Base-by-base conservation (phyloP, 2,888 invertebrate species). In the Drosophila mayaguana region DNA sequence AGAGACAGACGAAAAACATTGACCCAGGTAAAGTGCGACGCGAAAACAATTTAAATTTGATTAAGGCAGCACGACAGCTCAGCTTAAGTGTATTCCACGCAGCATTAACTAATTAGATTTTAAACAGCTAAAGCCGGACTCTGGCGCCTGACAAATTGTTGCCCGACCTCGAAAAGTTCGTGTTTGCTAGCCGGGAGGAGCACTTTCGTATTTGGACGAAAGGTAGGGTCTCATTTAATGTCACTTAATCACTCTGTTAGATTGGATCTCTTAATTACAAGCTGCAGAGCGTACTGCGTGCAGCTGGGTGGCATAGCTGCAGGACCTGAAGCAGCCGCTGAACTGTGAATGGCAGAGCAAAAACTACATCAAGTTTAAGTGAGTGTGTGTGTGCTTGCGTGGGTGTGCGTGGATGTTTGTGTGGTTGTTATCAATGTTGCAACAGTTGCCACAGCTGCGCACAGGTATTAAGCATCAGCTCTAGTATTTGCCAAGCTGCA, bases 201-300 rank as follows among this genome's bases (percentile, higher is more conserved):
- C 22, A 25, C 42, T n/a, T n/a, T n/a, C n/a, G 65, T 60, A 56
- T 56, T 22, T 45, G n/a, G 12, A 18, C 45, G 45, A 61, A 68
- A 56, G 64, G 51, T 65, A 56, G 22, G 43, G 46, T 75, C 81
- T 75, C 81, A 83, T 88, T 88, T 72, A 81, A 81, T 53, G 69
- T 16, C 67, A 76, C 66, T 83, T 79, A 87, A 89, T 83, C 85
- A 76, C 68, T 60, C 63, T 67, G 18, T 70, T 56, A 63, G 60
- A 68, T 66, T 73, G 72, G 60, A 40, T 16, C 45, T 51, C 34
- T 60, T 57, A 63, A 68, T 63, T 72, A 46, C 50, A n/a, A 48
- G 46, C n/a, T 48, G 64, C 38, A 22, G 42, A 7, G 50, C 18
- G 36, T 9, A 34, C 38, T 40, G 20, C 11, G 53, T 22, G 34